Conservation (phyloP, 2,888 invertebrate species). For the Tinea semifulvella region DNA sequence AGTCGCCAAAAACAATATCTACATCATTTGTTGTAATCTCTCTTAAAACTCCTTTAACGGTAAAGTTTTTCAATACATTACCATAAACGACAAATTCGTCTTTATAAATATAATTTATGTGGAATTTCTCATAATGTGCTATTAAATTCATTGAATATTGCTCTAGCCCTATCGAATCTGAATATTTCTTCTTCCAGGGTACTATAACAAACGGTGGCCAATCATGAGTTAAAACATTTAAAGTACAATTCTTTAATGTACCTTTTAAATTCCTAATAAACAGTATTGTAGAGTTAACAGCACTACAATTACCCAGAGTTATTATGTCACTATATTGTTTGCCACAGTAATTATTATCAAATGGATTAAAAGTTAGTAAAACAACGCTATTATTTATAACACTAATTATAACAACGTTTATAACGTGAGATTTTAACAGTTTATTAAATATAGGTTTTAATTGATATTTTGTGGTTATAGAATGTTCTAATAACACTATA, state of each 20-base stretch:
- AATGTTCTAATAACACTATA: constrained; percentile 13
- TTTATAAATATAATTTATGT: constrained; percentile 14
- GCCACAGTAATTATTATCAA: constrained; percentile 16
- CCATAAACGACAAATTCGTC: constrained; percentile 13
- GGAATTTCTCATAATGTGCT: constrained; percentile 6
- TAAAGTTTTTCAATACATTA: constrained; percentile 15
- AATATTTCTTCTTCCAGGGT: neutral
- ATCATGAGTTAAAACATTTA: constrained; percentile 16
- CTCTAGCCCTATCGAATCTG: constrained; percentile 15
- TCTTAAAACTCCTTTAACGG: constrained; percentile 14
- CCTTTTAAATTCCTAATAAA: constrained; percentile 6
- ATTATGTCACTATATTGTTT: constrained; percentile 15
- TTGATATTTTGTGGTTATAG: neutral
- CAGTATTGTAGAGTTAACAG: neutral
- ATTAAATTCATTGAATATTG: constrained; percentile 15
- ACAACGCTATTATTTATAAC: constrained; percentile 9
- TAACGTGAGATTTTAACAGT: constrained; percentile 14
- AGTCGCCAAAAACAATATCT: constrained; percentile 16
- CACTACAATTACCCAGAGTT: constrained; percentile 15
- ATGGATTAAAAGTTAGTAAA: constrained; percentile 16
- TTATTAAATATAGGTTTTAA: constrained; percentile 11
- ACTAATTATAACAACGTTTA: constrained; percentile 14
- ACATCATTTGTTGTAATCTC: constrained; percentile 15
- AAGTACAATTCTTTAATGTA: constrained; percentile 15
- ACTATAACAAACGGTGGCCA: constrained; percentile 15